Conservation (phyloP, 2,113 vertebrate genomes). For the Entomyzon cyanotis region DNA sequence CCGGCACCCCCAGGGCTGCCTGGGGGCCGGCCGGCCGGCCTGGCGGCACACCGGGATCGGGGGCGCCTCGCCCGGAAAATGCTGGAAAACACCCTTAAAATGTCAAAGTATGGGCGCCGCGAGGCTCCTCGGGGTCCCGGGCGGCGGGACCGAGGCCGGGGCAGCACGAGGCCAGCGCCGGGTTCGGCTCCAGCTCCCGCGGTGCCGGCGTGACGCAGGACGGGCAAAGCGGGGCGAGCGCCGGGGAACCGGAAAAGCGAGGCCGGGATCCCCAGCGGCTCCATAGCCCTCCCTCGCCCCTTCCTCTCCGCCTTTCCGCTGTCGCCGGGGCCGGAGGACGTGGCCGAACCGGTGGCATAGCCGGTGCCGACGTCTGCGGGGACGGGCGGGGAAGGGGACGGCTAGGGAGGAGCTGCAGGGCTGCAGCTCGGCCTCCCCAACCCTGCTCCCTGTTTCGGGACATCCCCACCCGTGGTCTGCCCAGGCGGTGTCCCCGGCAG, state of each 20-base stretch:
- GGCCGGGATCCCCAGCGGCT: background rate
- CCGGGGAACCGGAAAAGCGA: constrained; percentile 44
- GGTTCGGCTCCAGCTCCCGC: background rate
- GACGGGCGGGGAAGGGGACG: background rate
- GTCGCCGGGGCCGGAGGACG: background rate
- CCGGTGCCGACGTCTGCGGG: background rate
- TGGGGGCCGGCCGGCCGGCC: background rate
- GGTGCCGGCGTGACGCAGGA: constrained; percentile 5
- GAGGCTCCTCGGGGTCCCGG: background rate
- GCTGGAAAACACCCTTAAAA: constrained; percentile 63
- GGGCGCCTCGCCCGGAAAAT: background rate
- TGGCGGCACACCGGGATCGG: background rate
- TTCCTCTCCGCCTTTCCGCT: background rate
- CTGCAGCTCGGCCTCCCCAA: rapidly evolving
- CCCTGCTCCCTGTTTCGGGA: background rate
- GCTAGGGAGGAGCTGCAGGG: background rate
- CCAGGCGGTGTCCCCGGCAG: rapidly evolving
- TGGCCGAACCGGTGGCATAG: background rate
- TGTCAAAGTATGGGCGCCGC: constrained; percentile 12
- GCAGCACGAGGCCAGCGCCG: background rate
- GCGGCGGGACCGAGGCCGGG: background rate
- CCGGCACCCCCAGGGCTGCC: background rate
- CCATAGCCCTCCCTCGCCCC: background rate
- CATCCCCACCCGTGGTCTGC: rapidly evolving
- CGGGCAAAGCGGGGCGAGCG: background rate